Percentiles rank a stretch among this genome's conserved stretches.
Evolutionary conservation across 2,888 invertebrate genomes (phyloP).

Genomic region (Morpho deidamia): DNA sequence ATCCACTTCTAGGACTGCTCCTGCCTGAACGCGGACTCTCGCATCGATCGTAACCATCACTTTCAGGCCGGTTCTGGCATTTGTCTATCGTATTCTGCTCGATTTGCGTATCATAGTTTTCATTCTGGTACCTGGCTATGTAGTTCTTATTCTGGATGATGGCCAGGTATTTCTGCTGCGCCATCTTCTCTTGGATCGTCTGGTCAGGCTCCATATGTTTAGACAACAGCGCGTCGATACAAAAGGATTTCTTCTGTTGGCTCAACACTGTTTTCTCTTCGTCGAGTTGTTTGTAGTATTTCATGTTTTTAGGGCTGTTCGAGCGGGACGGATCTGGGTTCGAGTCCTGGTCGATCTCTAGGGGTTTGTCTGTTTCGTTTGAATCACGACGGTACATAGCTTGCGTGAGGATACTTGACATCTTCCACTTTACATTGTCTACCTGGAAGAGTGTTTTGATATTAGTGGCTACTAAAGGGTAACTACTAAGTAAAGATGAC

Average conservation of each 20-base stretch:
- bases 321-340: conserved; percentile 52
- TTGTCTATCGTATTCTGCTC: conserved; percentile 67
- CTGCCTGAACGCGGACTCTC: conserved; percentile 53
- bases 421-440: conserved; percentile 26
- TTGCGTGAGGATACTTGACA: conserved; percentile 44
- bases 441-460: conserved; percentile 18
- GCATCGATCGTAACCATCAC: conserved; percentile 31
- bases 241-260: conserved; percentile 86
- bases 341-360: conserved; percentile 60
- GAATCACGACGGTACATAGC: conserved; percentile 54
- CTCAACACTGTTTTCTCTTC: conserved; percentile 63
- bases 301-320: conserved; percentile 61
- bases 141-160: conserved; percentile 64
- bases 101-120: conserved; percentile 67
- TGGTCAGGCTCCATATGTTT: conserved; percentile 57
- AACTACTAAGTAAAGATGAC: too few relatives aligned
- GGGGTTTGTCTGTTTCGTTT: conserved; percentile 44
- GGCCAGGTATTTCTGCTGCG: conserved; percentile 59
- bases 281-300: conserved; percentile 45
- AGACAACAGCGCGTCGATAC: conserved; percentile 92
- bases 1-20: conserved; percentile 54
- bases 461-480: background rate
- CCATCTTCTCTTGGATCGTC: conserved; percentile 51
- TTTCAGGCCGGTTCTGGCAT: conserved; percentile 35
- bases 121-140: conserved; percentile 54